These are phyloP conservation scores for Orycteropus afer DNA, from an alignment of 2,113 vertebrate species.

Conservation along the genomic window DNA sequence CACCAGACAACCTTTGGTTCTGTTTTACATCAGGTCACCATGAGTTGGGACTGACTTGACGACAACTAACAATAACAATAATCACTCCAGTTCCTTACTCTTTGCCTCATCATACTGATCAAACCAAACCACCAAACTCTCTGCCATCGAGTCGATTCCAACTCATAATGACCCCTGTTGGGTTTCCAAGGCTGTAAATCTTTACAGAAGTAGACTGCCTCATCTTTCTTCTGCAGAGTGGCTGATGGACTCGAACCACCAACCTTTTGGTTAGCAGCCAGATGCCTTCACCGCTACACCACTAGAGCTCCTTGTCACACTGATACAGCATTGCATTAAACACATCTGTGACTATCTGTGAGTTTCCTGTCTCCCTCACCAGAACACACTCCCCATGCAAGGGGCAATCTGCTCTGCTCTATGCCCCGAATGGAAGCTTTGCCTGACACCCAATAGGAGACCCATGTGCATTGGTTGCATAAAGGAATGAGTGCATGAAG, in stretches of 20 bases:
- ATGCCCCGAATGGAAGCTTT: neutral
- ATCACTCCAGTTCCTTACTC: too few species aligned
- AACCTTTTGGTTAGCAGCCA: too few species aligned
- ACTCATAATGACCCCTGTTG: too few species aligned
- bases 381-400: neutral
- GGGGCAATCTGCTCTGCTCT: neutral
- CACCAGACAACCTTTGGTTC: neutral
- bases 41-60: neutral
- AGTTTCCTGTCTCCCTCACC: neutral
- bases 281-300: too few species aligned
- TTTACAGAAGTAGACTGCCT: too few species aligned
- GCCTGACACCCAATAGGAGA: neutral
- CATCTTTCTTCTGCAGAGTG: too few species aligned
- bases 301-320: too few species aligned
- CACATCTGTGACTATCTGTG: neutral
- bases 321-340: neutral
- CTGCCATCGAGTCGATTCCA: too few species aligned
- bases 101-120: too few species aligned
- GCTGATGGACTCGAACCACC: too few species aligned
- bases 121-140: too few species aligned
- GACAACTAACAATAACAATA: neutral
- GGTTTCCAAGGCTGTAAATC: too few species aligned
- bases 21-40: neutral
- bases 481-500: neutral
- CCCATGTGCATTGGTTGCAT: neutral